Evolutionary conservation across 2,113 vertebrate genomes (phyloP).

Genomic region (Rafetus swinhoei): DNA sequence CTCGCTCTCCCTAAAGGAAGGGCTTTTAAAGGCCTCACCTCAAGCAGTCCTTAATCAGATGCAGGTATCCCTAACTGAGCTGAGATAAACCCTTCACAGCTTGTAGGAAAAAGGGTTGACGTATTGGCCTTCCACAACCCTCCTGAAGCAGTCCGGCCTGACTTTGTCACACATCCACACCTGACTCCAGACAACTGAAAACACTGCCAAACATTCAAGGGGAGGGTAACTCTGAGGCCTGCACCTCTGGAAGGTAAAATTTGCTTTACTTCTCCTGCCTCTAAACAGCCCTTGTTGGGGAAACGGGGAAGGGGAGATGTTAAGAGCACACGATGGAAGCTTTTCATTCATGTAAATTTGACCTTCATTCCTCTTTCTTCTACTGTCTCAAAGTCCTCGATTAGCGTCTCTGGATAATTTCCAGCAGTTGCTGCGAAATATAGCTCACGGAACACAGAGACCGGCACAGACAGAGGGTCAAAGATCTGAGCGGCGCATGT

Average conservation of each 20-base stretch:
- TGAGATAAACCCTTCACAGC: too few species aligned
- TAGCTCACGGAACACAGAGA: conserved; percentile 24
- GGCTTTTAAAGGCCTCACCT: too few species aligned
- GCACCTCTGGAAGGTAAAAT: neutral
- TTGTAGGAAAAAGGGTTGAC: too few species aligned
- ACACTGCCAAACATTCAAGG: neutral
- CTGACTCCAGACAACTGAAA: neutral
- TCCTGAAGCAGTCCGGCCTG: too few species aligned
- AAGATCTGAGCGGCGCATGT: conserved; percentile 50
- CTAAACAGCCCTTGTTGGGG: rapidly evolving
- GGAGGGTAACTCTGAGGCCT: neutral
- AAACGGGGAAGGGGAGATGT: neutral
- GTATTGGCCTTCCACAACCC: too few species aligned
- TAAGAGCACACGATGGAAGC: conserved; percentile 34
- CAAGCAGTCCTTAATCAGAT: too few species aligned
- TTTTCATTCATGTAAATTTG: conserved; percentile 54
- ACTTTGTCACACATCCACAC: neutral
- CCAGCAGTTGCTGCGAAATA: conserved; percentile 32
- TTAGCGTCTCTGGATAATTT: conserved; percentile 43
- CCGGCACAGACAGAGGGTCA: conserved; percentile 39
- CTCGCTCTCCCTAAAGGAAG: too few species aligned
- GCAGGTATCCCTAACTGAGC: too few species aligned
- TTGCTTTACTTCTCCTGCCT: neutral
- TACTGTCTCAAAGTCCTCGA: conserved; percentile 34
- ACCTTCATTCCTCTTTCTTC: conserved; percentile 38